Percentiles rank a stretch among this genome's conserved stretches.
Evolutionary conservation across 2,888 invertebrate species (phyloP).

Genomic region (Cyrtodaria siliqua): DNA sequence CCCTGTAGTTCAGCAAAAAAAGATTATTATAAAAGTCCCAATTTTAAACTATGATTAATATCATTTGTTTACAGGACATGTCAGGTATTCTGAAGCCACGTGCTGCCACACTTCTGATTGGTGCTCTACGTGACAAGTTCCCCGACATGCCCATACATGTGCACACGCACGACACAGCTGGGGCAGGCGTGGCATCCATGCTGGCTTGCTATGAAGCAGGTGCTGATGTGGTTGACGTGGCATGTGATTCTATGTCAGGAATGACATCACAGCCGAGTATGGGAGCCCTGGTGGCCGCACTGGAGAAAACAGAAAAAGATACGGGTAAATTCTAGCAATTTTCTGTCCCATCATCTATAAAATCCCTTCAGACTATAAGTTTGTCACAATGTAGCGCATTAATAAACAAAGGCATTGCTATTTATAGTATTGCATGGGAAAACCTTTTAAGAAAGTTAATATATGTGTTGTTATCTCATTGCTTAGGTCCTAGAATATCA

Average conservation of each 20-base stretch:
- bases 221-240: constrained; percentile 98
- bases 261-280: constrained; percentile 99
- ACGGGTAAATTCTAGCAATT: constrained; percentile 89
- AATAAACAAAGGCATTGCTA: no score
- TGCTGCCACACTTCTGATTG: constrained; percentile 93
- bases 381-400: no score
- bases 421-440: no score
- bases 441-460: no score
- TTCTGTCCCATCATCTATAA: no score
- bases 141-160: constrained; percentile 99
- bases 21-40: no score
- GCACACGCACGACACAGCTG: constrained; percentile 99
- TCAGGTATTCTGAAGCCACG: constrained; percentile 97
- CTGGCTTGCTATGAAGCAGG: constrained; percentile 96
- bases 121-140: constrained; percentile 95
- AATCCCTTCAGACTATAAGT: no score
- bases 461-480: no score
- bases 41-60: no score
- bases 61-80: constrained; percentile 90
- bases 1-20: no score
- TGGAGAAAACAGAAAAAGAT: constrained; percentile 90
- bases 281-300: constrained; percentile 98
- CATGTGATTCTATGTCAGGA: constrained; percentile 99
- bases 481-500: no score
- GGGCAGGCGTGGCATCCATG: constrained; percentile 98